Conservation (phyloP, 2,888 invertebrate species). For the Xanthorhoe spadicearia region DNA sequence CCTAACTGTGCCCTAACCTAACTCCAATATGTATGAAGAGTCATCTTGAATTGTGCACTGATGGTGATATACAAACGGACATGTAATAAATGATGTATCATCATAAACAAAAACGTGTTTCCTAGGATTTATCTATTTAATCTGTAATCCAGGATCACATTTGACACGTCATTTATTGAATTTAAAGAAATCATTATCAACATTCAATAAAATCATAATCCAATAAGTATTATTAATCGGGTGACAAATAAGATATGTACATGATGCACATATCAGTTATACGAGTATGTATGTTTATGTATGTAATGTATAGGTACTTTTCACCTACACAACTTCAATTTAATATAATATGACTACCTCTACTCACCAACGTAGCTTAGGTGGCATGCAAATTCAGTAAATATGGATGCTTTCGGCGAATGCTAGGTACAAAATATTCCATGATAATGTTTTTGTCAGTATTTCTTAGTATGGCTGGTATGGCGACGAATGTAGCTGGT, state of each 20-base stretch:
- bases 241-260: neutral
- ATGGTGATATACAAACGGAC: no score
- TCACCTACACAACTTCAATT: no score
- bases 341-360: no score
- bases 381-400: no score
- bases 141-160: slow-evolving; percentile 1
- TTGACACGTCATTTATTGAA: neutral
- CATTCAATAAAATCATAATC: neutral
- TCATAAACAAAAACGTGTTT: neutral
- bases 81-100: neutral
- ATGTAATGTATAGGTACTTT: neutral
- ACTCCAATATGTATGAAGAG: no score
- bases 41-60: no score
- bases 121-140: neutral
- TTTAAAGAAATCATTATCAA: neutral
- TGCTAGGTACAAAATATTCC: no score
- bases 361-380: no score
- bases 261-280: neutral
- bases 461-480: no score
- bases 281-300: neutral
- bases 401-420: no score
- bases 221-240: neutral
- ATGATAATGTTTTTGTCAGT: no score
- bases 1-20: no score
- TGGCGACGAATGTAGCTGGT: neutral